A percentile compares a stretch with the other conserved stretches of the same genome.
Conservation (phyloP, 2,797 vertebrate species). For the Sciurus vulgaris region DNA sequence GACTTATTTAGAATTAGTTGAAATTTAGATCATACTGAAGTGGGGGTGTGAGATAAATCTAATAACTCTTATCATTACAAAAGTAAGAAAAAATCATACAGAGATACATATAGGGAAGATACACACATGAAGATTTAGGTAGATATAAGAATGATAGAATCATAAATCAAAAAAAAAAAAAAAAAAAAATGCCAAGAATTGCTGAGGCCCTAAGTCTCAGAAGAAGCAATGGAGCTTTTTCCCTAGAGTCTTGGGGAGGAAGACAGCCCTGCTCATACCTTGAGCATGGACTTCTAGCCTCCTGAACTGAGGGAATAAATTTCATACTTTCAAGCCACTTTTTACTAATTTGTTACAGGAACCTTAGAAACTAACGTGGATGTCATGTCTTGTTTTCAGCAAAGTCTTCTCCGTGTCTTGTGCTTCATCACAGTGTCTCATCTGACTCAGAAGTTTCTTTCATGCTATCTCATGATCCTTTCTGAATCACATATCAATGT, state of each 20-base stretch:
- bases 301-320: background rate
- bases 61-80: background rate
- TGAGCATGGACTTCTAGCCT: background rate
- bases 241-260: background rate
- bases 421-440: background rate
- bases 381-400: background rate
- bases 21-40: background rate
- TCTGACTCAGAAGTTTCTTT: background rate
- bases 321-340: background rate
- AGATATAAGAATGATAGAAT: background rate
- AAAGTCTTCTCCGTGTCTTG: background rate
- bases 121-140: background rate
- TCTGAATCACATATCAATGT: background rate
- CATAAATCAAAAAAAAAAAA: background rate
- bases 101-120: background rate
- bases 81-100: background rate
- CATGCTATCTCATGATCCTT: background rate
- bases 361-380: background rate
- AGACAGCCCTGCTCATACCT: accelerated
- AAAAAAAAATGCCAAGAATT: background rate
- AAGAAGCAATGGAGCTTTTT: background rate
- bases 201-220: background rate
- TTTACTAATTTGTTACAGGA: background rate
- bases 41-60: background rate
- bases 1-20: background rate